Percentiles rank a stretch among this genome's conserved stretches.
phyloP scores from a whole-genome alignment of 2,797 vertebrate genomes.

The Phrynocephalus vlangalii region DNA sequence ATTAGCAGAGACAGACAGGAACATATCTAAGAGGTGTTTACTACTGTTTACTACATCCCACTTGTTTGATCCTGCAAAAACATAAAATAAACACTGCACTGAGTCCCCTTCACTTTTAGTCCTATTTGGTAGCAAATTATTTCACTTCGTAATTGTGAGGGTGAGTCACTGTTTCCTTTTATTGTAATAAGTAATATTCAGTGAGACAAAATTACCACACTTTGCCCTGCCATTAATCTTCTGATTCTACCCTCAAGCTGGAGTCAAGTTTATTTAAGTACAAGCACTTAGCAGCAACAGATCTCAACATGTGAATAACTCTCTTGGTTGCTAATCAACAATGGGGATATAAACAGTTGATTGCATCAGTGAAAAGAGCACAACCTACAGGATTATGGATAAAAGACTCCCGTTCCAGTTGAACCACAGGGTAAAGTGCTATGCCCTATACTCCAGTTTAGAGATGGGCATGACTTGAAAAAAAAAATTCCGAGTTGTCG shows the following conservation, averaged over 20 bases:
- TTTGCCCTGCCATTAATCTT: background rate
- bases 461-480: too few species aligned
- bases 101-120: background rate
- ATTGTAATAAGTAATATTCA: background rate
- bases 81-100: background rate
- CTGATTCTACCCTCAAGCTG: background rate
- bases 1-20: background rate
- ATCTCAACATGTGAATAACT: background rate
- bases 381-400: background rate
- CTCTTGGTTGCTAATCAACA: slow-evolving; percentile 2
- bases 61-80: background rate
- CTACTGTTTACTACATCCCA: background rate
- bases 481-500: too few species aligned
- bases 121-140: background rate
- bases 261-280: slow-evolving; percentile 6
- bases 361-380: background rate
- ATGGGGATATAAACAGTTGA: background rate
- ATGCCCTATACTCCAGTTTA: too few species aligned
- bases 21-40: background rate
- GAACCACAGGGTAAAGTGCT: background rate
- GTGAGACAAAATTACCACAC: background rate
- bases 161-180: slow-evolving; percentile 16
- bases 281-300: background rate
- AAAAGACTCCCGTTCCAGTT: background rate
- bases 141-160: background rate